phyloP scores from a whole-genome alignment of 2,888 invertebrate species.

The Dasysyrphus albostriatus region DNA sequence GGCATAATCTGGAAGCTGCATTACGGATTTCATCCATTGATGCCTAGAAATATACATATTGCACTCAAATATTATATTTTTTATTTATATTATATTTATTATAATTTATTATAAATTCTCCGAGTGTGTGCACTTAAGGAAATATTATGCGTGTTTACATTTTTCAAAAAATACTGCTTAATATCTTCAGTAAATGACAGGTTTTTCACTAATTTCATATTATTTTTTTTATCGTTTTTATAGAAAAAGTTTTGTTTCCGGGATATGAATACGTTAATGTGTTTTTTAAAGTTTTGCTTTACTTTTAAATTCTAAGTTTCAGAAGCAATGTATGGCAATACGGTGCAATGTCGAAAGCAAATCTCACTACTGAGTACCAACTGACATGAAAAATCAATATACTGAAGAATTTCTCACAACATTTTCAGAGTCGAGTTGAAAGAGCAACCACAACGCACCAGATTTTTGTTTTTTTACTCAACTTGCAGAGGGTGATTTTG shows the following conservation, averaged over 20 bases:
- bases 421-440: constrained; percentile 6
- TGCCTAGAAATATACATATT: constrained; percentile 77
- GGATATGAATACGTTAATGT: constrained; percentile 5
- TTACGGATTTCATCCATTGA: constrained; percentile 89
- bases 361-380: constrained; percentile 29
- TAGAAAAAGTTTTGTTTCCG: not conserved
- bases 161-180: constrained; percentile 55
- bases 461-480: not conserved
- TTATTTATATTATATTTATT: constrained; percentile 23
- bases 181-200: constrained; percentile 47
- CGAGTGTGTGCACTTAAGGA: not conserved
- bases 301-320: constrained; percentile 15
- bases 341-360: constrained; percentile 37
- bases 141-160: constrained; percentile 48
- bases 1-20: constrained; percentile 93
- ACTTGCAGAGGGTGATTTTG: not conserved
- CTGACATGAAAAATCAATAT: constrained; percentile 66
- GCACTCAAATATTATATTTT: not conserved
- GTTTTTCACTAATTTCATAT: constrained; percentile 64
- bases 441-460: not conserved
- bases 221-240: constrained; percentile 7
- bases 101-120: not conserved
- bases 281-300: not conserved
- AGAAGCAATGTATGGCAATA: constrained; percentile 20
- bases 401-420: constrained; percentile 40